Conservation (phyloP, 2,888 invertebrate genomes). For the Zootermopsis nevadensis region DNA sequence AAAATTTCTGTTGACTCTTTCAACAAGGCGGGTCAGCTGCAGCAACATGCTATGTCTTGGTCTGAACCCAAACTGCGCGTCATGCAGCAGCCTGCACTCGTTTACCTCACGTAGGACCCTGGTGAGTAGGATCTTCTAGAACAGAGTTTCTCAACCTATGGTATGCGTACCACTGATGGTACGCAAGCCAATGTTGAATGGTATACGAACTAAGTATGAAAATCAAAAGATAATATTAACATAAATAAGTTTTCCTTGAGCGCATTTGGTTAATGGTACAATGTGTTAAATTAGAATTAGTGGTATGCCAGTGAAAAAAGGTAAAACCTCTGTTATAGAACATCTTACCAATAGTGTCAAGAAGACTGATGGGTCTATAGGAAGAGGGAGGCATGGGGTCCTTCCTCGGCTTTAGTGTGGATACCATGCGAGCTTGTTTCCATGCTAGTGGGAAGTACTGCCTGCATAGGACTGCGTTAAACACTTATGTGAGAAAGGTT, state of each 20-base stretch:
- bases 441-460: background rate
- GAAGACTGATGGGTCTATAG: background rate
- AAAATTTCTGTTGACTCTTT: background rate
- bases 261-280: too few relatives aligned
- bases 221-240: too few relatives aligned
- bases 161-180: too few relatives aligned
- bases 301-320: too few relatives aligned
- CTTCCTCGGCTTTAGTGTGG: background rate
- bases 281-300: too few relatives aligned
- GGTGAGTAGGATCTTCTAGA: background rate
- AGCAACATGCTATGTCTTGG: background rate
- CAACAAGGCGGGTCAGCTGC: background rate
- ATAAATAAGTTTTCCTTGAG: too few relatives aligned
- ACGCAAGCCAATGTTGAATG: too few relatives aligned
- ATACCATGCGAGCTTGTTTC: background rate
- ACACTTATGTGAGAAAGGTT: background rate
- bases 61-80: background rate
- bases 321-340: too few relatives aligned
- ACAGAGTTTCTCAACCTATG: too few relatives aligned
- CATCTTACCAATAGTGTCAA: background rate
- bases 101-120: background rate
- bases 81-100: background rate
- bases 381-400: background rate
- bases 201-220: too few relatives aligned
- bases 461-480: background rate